Percentiles rank a stretch among this genome's conserved stretches.
These are phyloP conservation scores for Paedocypris micromegethes DNA, from an alignment of 2,797 vertebrate genomes.

Conservation along the genomic window DNA sequence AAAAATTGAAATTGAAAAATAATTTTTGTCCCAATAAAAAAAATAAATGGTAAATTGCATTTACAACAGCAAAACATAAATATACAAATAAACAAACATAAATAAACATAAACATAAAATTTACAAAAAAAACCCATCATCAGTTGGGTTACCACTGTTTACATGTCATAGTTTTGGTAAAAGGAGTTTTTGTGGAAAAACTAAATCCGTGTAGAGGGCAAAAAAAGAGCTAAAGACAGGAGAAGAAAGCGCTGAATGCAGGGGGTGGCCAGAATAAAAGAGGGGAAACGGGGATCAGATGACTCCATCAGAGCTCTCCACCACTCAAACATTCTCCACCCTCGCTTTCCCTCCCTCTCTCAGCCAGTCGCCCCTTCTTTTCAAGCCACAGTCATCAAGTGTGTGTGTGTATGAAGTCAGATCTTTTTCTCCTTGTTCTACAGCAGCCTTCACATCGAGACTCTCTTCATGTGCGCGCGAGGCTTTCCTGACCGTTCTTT, in stretches of 20 bases:
- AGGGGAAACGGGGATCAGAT: conserved; percentile 48
- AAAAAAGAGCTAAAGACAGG: conserved; percentile 19
- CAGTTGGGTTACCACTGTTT: too few relatives aligned
- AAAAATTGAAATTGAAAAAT: too few relatives aligned
- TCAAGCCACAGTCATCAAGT: conserved; percentile 40
- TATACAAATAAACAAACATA: too few relatives aligned
- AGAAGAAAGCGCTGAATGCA: conserved; percentile 34
- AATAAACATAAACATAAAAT: too few relatives aligned
- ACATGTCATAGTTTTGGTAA: too few relatives aligned
- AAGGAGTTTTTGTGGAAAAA: too few relatives aligned
- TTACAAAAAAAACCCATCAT: too few relatives aligned
- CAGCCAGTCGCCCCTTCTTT: conserved; percentile 26
- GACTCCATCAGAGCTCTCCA: conserved; percentile 57
- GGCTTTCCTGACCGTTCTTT: conserved; percentile 59
- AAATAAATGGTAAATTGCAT: too few relatives aligned
- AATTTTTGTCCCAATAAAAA: too few relatives aligned
- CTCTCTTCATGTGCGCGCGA: conserved; percentile 38
- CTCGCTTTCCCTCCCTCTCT: conserved; percentile 35
- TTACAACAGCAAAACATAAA: too few relatives aligned
- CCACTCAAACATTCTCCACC: conserved; percentile 49
- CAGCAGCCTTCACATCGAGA: conserved; percentile 61
- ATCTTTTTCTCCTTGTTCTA: conserved; percentile 52
- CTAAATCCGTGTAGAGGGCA: conserved; percentile 28
- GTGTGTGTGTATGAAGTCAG: conserved; percentile 60
- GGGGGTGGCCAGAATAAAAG: conserved; percentile 36